Conservation (phyloP, 2,797 vertebrate genomes). For the Brotula barbata region DNA sequence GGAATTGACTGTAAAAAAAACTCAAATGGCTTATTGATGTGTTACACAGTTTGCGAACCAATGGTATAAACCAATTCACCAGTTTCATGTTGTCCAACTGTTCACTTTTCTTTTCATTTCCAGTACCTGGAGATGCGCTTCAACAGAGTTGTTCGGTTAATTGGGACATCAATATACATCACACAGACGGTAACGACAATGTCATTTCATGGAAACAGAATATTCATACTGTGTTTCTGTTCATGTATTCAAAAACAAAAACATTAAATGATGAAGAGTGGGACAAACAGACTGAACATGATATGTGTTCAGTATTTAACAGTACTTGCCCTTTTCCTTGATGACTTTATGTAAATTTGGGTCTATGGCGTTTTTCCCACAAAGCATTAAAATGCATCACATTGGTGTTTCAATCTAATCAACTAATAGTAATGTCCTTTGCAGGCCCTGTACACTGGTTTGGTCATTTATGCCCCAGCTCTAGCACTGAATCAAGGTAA, state of each 20-base stretch:
- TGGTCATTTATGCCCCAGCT: slow-evolving; percentile 85
- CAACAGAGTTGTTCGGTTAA: slow-evolving; percentile 72
- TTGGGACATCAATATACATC: slow-evolving; percentile 84
- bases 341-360: slow-evolving; percentile 47
- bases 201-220: slow-evolving; percentile 4
- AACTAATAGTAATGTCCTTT: slow-evolving; percentile 68
- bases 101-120: slow-evolving; percentile 30
- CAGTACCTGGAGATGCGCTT: slow-evolving; percentile 83
- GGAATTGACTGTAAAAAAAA: too few species aligned
- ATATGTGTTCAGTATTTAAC: slow-evolving; percentile 18
- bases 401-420: slow-evolving; percentile 61
- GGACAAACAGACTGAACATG: slow-evolving; percentile 2
- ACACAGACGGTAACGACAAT: slow-evolving; percentile 75
- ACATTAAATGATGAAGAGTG: not conserved
- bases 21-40: too few species aligned
- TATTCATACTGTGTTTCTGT: slow-evolving; percentile 8
- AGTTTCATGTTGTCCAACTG: slow-evolving; percentile 3
- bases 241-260: slow-evolving; percentile 10
- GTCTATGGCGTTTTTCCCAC: slow-evolving; percentile 11
- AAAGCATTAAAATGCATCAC: slow-evolving; percentile 49
- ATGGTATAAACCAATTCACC: not conserved
- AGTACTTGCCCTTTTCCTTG: slow-evolving; percentile 35
- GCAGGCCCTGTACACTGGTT: slow-evolving; percentile 81
- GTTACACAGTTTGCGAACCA: too few species aligned
- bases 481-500: slow-evolving; percentile 85